Percentiles rank a stretch among this genome's conserved stretches.
Conservation (phyloP, 2,797 vertebrate genomes). For the Cheirogaleus major region DNA sequence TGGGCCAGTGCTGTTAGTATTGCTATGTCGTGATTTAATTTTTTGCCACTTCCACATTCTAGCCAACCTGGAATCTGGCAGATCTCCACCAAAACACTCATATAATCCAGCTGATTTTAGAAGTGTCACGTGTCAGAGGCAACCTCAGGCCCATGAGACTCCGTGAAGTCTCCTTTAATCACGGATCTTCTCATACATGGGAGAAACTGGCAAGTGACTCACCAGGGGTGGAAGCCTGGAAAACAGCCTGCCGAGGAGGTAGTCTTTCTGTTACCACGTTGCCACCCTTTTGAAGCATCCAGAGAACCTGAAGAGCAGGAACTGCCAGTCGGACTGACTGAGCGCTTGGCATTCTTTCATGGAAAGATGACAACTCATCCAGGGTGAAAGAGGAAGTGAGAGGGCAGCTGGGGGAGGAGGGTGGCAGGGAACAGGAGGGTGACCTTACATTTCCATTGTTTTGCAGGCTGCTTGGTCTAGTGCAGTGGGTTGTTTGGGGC, state of each 20-base stretch:
- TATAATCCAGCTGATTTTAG: background rate
- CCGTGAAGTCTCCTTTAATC: constrained; percentile 68
- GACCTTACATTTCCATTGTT: constrained; percentile 61
- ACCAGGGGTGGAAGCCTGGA: constrained; percentile 80
- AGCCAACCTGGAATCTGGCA: background rate
- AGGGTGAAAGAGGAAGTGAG: constrained; percentile 75
- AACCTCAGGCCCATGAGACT: background rate
- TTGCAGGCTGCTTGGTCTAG: background rate
- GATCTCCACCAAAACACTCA: background rate
- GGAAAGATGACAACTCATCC: constrained; percentile 54
- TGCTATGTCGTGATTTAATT: background rate
- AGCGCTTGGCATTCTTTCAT: constrained; percentile 66
- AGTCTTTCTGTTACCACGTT: constrained; percentile 79
- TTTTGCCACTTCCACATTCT: background rate
- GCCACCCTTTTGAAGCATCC: constrained; percentile 85
- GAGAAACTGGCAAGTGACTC: constrained; percentile 85
- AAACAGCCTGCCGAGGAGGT: constrained; percentile 76
- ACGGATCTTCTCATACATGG: constrained; percentile 61
- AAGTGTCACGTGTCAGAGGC: constrained; percentile 31
- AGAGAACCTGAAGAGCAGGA: constrained; percentile 85
- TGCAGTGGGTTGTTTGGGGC: background rate
- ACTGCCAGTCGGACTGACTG: constrained; percentile 71
- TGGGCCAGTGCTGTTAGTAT: background rate
- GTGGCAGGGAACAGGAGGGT: constrained; percentile 30
- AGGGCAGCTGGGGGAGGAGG: background rate